Evolutionary conservation across 2,888 invertebrate species (phyloP).

Genomic region (Parasteatoda lunata): DNA sequence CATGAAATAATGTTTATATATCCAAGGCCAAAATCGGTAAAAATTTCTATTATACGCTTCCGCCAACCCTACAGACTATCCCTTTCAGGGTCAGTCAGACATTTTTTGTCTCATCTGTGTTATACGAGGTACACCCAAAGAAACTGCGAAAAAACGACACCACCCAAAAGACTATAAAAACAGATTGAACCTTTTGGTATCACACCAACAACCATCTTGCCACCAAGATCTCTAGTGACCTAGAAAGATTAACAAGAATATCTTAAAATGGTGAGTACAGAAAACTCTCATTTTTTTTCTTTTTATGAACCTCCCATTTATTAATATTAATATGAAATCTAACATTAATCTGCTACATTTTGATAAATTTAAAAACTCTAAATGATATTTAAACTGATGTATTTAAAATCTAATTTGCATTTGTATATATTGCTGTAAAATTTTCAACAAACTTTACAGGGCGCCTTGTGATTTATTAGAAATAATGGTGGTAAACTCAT

Average conservation of each 20-base stretch:
- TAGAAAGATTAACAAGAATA: neutral
- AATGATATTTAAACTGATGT: too few relatives aligned
- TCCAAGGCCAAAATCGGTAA: conserved; percentile 21
- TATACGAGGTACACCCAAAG: conserved; percentile 36
- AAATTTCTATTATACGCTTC: conserved; percentile 15
- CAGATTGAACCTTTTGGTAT: neutral
- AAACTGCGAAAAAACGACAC: conserved; percentile 29
- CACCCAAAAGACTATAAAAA: conserved; percentile 61
- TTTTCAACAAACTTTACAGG: too few relatives aligned
- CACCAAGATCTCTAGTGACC: neutral
- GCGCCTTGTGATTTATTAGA: too few relatives aligned
- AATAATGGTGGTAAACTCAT: too few relatives aligned
- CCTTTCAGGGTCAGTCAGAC: conserved; percentile 64
- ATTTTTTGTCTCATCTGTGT: conserved; percentile 32
- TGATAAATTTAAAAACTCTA: too few relatives aligned
- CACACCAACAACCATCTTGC: conserved; percentile 16
- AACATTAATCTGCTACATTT: too few relatives aligned
- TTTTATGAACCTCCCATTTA: neutral
- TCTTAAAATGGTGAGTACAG: conserved; percentile 41
- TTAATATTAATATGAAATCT: too few relatives aligned
- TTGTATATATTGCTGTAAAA: too few relatives aligned
- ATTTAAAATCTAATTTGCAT: too few relatives aligned
- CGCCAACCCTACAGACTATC: conserved; percentile 43
- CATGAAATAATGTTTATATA: conserved; percentile 14
- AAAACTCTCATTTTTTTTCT: neutral